These are phyloP conservation scores for Gallirallus australis DNA, from an alignment of 2,797 vertebrate genomes.

Conservation along the genomic window DNA sequence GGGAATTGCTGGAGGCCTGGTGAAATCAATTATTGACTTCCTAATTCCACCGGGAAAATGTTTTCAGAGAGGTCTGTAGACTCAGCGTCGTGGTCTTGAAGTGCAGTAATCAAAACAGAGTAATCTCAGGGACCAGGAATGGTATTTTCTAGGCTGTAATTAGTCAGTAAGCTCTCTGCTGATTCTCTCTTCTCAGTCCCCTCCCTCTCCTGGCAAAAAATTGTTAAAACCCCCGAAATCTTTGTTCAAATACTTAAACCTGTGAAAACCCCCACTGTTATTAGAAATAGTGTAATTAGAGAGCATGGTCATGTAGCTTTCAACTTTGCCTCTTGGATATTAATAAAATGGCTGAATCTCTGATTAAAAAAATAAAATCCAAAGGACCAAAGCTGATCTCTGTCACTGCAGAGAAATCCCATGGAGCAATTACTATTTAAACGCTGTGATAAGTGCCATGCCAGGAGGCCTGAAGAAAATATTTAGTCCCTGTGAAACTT, in stretches of 20 bases:
- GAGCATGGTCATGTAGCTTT: background rate
- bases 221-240: background rate
- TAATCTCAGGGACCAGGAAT: background rate
- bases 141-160: slow-evolving; percentile 33
- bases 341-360: slow-evolving; percentile 2
- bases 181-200: background rate
- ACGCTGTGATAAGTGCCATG: background rate
- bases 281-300: slow-evolving; percentile 38
- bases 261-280: background rate
- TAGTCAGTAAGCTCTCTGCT: slow-evolving; percentile 34
- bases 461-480: slow-evolving; percentile 8
- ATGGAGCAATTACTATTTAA: slow-evolving; percentile 34
- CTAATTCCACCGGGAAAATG: slow-evolving; percentile 6
- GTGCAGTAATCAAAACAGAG: slow-evolving; percentile 18
- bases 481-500: background rate
- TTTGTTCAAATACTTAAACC: slow-evolving; percentile 16
- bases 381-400: background rate
- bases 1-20: background rate
- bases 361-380: slow-evolving; percentile 19
- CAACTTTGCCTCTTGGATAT: slow-evolving; percentile 20
- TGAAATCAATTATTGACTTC: background rate
- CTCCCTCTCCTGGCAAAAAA: background rate
- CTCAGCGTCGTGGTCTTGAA: background rate
- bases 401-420: background rate
- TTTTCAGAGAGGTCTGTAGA: slow-evolving; percentile 19